Base-by-base conservation (phyloP, 2,888 invertebrate species). In the Caradrina clavipalpis region DNA sequence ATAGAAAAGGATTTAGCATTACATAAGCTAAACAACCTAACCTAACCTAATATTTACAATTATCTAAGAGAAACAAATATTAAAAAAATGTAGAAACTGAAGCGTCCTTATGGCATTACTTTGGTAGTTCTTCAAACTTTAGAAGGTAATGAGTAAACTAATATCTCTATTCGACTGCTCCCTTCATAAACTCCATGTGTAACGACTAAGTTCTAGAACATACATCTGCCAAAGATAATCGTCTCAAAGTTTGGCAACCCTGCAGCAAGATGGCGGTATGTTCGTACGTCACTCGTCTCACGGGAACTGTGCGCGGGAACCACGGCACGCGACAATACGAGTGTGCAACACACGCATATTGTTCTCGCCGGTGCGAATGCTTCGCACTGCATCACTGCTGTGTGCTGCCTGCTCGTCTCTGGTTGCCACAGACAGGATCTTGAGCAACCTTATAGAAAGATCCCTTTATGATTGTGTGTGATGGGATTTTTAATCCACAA, bases 291-390 rank as follows among this genome's bases (percentile, higher is more conserved):
- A 78, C 26, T 42, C 60, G 78, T 84, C 82, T 80, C 86, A 81
- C 80, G 88, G 84, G 77, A 80, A 80, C 59, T 42, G 73, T 80
- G 77, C 84, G 81, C 81, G 79, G 78, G 82, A 76, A 75, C 61
- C 42, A 35, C 63, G 31, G 83, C 86, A 84, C 83, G 58, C 62
- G 70, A 85, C 88, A 88, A 86, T 86, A 81, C 76, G 73, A 50
- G 66, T 83, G 85, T 81, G 88, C 86, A 86, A 88, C 81, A 73
- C 51, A 35, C 47, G 62, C 73, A 78, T 79, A 89, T 89, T 89
- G 90, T 90, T 87, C 81, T 71, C 56, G 13, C 21, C 70, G 82
- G 79, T 85, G 83, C 86, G 86, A 86, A 85, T 63, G 42, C 72
- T 58, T 56, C 64, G 56, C 60, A 64, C 61, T 62, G 63, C 55